Evolutionary conservation across 2,888 invertebrate genomes (phyloP).

Genomic region (Tineola bisselliella): DNA sequence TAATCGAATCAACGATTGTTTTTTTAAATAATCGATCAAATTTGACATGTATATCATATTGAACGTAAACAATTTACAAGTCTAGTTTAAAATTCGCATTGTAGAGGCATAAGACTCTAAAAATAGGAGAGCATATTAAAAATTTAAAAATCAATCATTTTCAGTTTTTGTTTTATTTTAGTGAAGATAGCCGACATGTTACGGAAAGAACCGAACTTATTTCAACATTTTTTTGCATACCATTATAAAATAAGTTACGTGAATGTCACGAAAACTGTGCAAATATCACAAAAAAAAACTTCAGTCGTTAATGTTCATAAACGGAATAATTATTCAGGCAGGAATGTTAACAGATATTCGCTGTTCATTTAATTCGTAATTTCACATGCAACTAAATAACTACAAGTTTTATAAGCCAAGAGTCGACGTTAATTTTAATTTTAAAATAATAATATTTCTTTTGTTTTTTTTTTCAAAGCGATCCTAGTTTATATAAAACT

Average conservation of each 20-base stretch:
- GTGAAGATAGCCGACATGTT: too few relatives aligned
- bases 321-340: conserved; percentile 10
- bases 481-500: too few relatives aligned
- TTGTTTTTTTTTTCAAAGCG: too few relatives aligned
- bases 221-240: not conserved
- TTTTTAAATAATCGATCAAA: not conserved
- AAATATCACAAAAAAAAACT: conserved; percentile 2
- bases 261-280: conserved; percentile 6
- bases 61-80: not conserved
- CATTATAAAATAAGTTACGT: not conserved
- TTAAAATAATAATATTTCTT: too few relatives aligned
- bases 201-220: too few relatives aligned
- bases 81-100: too few relatives aligned
- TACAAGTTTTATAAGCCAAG: not conserved
- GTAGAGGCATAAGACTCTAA: too few relatives aligned
- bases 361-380: conserved; percentile 4
- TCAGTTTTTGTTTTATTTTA: too few relatives aligned
- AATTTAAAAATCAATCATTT: too few relatives aligned
- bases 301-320: conserved; percentile 5
- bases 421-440: not conserved
- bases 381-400: conserved; percentile 12
- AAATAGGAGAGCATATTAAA: too few relatives aligned
- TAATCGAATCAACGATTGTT: not conserved
- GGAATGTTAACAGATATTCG: conserved; percentile 7
- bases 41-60: not conserved